Conservation (phyloP, 2,797 vertebrate species). For the Sebastes dallii region DNA sequence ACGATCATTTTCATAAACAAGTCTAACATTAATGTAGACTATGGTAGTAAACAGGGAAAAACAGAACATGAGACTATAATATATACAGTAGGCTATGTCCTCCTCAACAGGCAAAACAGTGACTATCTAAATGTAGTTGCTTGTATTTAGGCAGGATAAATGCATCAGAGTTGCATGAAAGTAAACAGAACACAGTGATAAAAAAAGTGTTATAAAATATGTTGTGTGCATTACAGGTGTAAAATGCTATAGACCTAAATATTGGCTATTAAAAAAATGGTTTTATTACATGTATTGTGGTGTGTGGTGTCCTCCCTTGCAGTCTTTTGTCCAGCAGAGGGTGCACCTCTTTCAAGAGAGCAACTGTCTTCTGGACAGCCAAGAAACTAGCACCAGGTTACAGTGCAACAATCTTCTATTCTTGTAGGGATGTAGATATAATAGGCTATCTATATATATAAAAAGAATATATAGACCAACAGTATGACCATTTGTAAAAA, state of each 20-base stretch:
- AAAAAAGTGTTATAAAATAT: background rate
- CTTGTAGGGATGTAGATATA: background rate
- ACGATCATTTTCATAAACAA: background rate
- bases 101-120: background rate
- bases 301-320: background rate
- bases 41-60: background rate
- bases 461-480: background rate
- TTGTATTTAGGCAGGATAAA: background rate
- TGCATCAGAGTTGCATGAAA: too few species aligned
- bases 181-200: too few species aligned
- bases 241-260: background rate
- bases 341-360: slow-evolving; percentile 21
- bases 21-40: background rate
- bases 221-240: background rate
- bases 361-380: slow-evolving; percentile 21
- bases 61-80: background rate
- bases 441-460: background rate
- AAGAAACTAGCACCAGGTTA: background rate
- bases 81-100: background rate
- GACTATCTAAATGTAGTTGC: background rate
- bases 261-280: too few species aligned
- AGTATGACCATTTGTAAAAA: background rate
- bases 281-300: too few species aligned
- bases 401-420: background rate
- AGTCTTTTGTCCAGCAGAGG: slow-evolving; percentile 43